Percentiles rank a stretch among this genome's conserved stretches.
Evolutionary conservation across 2,888 invertebrate species (phyloP).

Genomic region (Megamerina dolium): DNA sequence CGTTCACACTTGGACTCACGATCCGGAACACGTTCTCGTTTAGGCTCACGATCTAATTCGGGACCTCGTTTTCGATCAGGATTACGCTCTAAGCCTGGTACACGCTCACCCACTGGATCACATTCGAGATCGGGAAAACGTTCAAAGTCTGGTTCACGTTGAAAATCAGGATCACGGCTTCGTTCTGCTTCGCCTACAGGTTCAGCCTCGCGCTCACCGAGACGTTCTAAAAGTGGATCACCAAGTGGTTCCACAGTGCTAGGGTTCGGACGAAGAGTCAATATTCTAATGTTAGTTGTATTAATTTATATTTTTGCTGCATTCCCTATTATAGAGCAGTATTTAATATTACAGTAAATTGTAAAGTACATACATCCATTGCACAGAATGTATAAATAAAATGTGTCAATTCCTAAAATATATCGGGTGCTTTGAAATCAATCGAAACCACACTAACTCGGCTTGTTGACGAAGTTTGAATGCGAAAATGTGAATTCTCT

Average conservation of each 20-base stretch:
- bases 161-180: conserved; percentile 29
- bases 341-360: no score
- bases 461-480: no score
- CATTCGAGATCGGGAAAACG: conserved; percentile 37
- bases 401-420: neutral
- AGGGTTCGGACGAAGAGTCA: conserved; percentile 40
- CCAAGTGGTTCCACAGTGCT: no score
- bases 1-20: conserved; percentile 25
- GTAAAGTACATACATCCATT: neutral
- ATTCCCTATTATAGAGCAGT: no score
- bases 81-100: conserved; percentile 23
- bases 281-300: no score
- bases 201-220: conserved; percentile 40
- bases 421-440: no score
- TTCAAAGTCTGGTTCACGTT: conserved; percentile 29
- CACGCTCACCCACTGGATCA: conserved; percentile 30
- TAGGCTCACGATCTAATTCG: conserved; percentile 22
- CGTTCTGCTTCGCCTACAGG: conserved; percentile 39
- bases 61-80: conserved; percentile 23
- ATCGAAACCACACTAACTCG: no score
- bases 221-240: conserved; percentile 34
- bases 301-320: no score
- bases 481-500: neutral
- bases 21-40: conserved; percentile 32
- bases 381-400: neutral